Evolutionary conservation across 2,113 vertebrate genomes (phyloP).

Genomic region (Brachyhypopomus gauderio): DNA sequence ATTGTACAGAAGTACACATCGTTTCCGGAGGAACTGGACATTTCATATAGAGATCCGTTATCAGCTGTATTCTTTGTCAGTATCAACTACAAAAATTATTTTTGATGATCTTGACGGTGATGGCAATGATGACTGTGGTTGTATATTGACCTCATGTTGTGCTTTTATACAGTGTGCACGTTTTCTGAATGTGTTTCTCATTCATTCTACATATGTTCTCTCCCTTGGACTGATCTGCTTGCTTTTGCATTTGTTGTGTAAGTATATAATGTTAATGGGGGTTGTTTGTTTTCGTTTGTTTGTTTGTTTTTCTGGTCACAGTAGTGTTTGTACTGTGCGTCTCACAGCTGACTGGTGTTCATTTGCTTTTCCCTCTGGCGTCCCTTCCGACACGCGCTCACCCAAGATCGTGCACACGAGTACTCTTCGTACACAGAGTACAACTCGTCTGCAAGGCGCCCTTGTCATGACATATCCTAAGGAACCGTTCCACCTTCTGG

Average conservation of each 20-base stretch:
- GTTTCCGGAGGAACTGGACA: too few relatives aligned
- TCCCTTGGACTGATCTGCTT: constrained; percentile 70
- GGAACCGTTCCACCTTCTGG: background rate
- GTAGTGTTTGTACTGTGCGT: constrained; percentile 55
- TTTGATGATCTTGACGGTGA: background rate
- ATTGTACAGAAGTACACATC: too few relatives aligned
- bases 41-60: too few relatives aligned
- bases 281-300: constrained; percentile 39
- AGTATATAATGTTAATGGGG: constrained; percentile 64
- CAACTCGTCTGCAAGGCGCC: background rate
- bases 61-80: too few relatives aligned
- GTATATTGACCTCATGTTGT: constrained; percentile 40
- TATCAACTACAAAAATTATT: too few relatives aligned
- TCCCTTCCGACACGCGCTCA: background rate
- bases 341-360: constrained; percentile 8
- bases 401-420: background rate
- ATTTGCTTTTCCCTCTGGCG: constrained; percentile 2
- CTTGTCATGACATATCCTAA: too few relatives aligned
- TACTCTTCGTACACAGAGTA: background rate
- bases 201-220: constrained; percentile 66
- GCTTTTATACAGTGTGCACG: constrained; percentile 33
- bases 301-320: constrained; percentile 52
- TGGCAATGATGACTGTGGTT: constrained; percentile 16
- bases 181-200: constrained; percentile 4
- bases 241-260: constrained; percentile 71